Conservation (phyloP, 30 jellyfish, hydroid and myxozoan genomes). For the Clytia hemisphaerica region DNA sequence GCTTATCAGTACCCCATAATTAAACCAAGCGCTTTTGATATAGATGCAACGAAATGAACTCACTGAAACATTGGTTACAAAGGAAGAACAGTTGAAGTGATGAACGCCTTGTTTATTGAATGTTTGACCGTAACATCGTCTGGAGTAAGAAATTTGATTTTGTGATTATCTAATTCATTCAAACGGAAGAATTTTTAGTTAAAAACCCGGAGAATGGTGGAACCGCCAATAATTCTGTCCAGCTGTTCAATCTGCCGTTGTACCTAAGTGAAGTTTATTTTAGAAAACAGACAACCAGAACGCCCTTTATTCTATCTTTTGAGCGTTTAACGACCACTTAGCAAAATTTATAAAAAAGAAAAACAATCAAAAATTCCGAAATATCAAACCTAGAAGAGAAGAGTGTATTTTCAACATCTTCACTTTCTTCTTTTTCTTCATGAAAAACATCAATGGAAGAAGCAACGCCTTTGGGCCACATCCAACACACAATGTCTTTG, state of each 20-base stretch:
- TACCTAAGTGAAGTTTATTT: too few relatives aligned
- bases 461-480: conserved; percentile 46
- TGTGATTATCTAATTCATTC: too few relatives aligned
- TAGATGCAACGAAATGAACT: neutral
- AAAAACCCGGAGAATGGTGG: too few relatives aligned
- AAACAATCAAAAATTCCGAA: neutral
- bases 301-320: too few relatives aligned
- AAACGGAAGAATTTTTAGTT: too few relatives aligned
- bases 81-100: conserved; percentile 32
- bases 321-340: too few relatives aligned
- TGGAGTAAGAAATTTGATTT: too few relatives aligned
- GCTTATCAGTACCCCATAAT: too few relatives aligned
- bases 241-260: too few relatives aligned
- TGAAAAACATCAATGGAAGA: too few relatives aligned
- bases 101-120: conserved; percentile 7
- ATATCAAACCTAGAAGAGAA: conserved; percentile 10
- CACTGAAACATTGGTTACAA: conserved; percentile 12
- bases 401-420: conserved; percentile 9
- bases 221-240: too few relatives aligned
- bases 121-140: conserved; percentile 24
- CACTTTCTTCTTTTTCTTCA: conserved; percentile 14
- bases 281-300: neutral
- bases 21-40: neutral
- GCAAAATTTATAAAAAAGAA: too few relatives aligned
- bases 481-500: conserved; percentile 41